Conservation (phyloP, 1,140 invertebrate species). For the Diabrotica virgifera region DNA sequence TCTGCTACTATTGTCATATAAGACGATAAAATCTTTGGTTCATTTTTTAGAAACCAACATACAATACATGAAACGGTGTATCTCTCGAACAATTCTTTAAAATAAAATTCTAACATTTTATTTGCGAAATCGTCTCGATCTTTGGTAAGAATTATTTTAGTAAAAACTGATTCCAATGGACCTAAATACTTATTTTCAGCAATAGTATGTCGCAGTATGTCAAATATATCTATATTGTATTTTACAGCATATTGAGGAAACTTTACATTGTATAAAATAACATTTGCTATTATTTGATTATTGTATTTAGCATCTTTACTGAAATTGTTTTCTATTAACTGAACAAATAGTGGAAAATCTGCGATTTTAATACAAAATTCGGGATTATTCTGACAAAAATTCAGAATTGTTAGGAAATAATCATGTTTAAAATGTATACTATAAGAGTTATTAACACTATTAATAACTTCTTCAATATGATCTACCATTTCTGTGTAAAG, state of each 20-base stretch:
- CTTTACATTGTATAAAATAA: conserved; percentile 8
- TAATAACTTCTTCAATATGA: not conserved
- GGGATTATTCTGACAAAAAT: conserved; percentile 4
- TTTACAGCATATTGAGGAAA: not conserved
- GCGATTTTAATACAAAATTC: conserved; percentile 4
- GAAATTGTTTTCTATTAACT: not conserved
- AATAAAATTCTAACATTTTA: conserved; percentile 7
- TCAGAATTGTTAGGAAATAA: not conserved
- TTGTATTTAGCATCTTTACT: not conserved
- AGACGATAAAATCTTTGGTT: conserved; percentile 5
- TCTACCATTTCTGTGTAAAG: conserved; percentile 11
- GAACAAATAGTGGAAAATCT: conserved; percentile 9
- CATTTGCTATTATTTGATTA: conserved; percentile 2
- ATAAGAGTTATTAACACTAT: not conserved
- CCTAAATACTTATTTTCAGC: not conserved
- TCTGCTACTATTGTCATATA: conserved; percentile 14
- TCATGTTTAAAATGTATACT: not conserved
- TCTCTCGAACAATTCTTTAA: not conserved
- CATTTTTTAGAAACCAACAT: conserved; percentile 17
- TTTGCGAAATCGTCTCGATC: conserved; percentile 8
- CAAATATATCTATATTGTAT: not conserved
- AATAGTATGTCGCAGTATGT: too few relatives aligned
- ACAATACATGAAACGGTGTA: not conserved
- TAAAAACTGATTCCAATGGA: not conserved
- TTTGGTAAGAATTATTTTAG: not conserved